A percentile compares a stretch with the other conserved stretches of the same genome.
Evolutionary conservation across 1,140 invertebrate species (phyloP).

Genomic region (Heterodera schachtii): DNA sequence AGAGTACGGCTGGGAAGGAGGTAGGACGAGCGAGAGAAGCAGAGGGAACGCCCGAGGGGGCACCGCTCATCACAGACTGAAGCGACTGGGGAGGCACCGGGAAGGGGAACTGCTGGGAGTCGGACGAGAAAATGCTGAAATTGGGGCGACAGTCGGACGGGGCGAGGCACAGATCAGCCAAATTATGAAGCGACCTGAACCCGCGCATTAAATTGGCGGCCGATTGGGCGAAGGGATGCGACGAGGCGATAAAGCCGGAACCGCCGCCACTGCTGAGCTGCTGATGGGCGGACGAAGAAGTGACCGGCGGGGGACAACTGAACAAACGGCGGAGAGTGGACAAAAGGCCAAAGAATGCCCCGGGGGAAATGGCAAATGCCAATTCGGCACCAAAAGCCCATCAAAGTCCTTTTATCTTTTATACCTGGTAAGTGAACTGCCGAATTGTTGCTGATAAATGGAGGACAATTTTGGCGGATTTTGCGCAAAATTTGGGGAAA

Average conservation of each 20-base stretch:
- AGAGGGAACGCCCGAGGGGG: not conserved
- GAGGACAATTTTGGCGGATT: slow-evolving; percentile 1
- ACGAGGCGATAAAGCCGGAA: slow-evolving; percentile 1
- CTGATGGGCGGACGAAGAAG: not conserved
- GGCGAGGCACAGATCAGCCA: not conserved
- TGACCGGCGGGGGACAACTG: not conserved
- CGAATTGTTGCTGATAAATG: slow-evolving; percentile 6
- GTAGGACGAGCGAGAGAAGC: not conserved
- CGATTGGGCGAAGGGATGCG: slow-evolving; percentile 15
- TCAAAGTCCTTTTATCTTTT: not conserved
- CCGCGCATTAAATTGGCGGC: slow-evolving; percentile 32
- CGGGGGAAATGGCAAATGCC: no score
- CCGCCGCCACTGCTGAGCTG: slow-evolving; percentile 33
- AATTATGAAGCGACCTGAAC: slow-evolving; percentile 15
- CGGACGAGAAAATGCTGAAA: slow-evolving; percentile 10
- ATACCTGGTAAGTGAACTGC: not conserved
- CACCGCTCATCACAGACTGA: not conserved
- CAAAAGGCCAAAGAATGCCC: no score
- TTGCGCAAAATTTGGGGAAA: not conserved
- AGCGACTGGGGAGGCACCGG: slow-evolving; percentile 3
- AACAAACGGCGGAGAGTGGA: not conserved
- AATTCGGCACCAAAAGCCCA: no score
- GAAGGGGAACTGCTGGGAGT: slow-evolving; percentile 7
- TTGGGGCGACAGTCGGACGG: not conserved
- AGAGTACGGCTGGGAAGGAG: slow-evolving; percentile 1